A percentile compares a stretch with the other conserved stretches of the same genome.
Evolutionary conservation across 2,113 vertebrate species (phyloP).

Genomic region (Cebus imitator): DNA sequence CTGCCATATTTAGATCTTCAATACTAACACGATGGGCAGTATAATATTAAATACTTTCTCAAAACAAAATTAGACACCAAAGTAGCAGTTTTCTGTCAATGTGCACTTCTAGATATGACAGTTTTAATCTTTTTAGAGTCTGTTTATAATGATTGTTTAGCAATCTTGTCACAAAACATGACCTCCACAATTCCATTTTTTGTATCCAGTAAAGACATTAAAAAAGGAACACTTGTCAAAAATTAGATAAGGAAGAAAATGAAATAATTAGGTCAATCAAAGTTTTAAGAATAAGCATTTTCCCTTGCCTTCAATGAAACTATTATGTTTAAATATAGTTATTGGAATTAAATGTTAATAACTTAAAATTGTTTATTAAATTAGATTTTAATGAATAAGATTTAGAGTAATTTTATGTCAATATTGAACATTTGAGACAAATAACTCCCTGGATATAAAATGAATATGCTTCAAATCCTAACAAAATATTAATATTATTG

Average conservation of each 20-base stretch:
- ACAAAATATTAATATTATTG: neutral
- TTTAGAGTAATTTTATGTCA: neutral
- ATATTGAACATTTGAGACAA: neutral
- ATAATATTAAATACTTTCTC: conserved; percentile 75
- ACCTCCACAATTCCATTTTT: conserved; percentile 61
- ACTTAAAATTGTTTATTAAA: neutral
- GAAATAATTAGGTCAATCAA: neutral
- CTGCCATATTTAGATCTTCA: conserved; percentile 69
- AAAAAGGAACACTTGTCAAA: conserved; percentile 31
- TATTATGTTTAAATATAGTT: neutral
- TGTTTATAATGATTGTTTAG: conserved; percentile 71
- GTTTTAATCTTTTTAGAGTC: conserved; percentile 73
- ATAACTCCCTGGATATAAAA: neutral
- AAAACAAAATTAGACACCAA: conserved; percentile 78
- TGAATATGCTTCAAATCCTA: neutral
- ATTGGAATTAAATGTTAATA: neutral
- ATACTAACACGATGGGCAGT: conserved; percentile 72
- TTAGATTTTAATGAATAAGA: neutral
- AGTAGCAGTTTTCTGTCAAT: conserved; percentile 73
- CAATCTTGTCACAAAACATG: conserved; percentile 71
- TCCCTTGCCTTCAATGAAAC: neutral
- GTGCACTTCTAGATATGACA: conserved; percentile 74
- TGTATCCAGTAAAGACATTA: conserved; percentile 50
- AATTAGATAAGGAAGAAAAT: conserved; percentile 26
- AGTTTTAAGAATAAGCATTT: neutral